phyloP scores from a whole-genome alignment of 2,797 vertebrate genomes.

The Dryobates pubescens region DNA sequence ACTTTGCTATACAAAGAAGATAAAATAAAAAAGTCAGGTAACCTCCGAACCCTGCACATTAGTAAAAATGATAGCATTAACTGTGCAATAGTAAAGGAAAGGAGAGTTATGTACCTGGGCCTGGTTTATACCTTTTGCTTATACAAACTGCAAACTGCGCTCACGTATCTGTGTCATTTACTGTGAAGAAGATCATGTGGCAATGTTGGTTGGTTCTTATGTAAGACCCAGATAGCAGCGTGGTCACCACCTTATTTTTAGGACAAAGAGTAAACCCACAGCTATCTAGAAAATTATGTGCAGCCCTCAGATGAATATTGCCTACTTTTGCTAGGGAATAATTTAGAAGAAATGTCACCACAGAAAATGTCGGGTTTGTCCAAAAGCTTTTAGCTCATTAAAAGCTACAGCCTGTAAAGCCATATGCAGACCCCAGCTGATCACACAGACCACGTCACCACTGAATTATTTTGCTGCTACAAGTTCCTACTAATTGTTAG shows the following conservation, averaged over 20 bases:
- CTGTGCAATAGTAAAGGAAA: neutral
- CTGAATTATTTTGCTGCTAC: neutral
- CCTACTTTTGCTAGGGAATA: neutral
- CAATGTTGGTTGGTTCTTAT: neutral
- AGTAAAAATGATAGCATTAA: neutral
- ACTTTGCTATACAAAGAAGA: neutral
- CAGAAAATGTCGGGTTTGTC: neutral
- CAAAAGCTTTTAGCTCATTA: neutral
- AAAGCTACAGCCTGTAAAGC: neutral
- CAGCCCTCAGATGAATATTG: neutral
- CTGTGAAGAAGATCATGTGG: neutral
- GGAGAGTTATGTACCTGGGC: neutral
- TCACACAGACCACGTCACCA: neutral
- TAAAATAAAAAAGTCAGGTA: neutral
- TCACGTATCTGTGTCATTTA: neutral
- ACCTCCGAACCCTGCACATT: neutral
- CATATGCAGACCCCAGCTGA: neutral
- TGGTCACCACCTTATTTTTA: slow-evolving; percentile 1
- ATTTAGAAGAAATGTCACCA: neutral
- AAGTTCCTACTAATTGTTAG: neutral
- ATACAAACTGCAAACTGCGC: neutral
- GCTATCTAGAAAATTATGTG: neutral
- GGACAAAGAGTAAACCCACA: neutral
- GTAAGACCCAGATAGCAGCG: neutral
- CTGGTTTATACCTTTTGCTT: neutral